Percentiles rank a stretch among this genome's conserved stretches.
Conservation (phyloP, 1,140 invertebrate genomes). For the Aphelinus certus region DNA sequence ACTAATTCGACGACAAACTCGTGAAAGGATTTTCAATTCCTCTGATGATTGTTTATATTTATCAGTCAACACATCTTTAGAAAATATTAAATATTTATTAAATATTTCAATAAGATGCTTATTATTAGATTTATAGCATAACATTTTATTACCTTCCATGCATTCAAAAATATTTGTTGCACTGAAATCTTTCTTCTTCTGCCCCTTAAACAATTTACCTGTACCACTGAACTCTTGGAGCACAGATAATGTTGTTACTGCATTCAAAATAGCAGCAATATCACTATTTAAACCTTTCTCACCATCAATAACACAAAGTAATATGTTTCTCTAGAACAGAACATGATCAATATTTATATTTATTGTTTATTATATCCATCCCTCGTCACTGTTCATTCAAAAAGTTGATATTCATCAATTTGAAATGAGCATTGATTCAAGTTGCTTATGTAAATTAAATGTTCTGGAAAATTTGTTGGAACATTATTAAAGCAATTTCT, state of each 20-base stretch:
- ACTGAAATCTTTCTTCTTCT: slow-evolving; percentile 34
- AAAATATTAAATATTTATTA: neutral
- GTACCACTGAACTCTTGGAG: slow-evolving; percentile 21
- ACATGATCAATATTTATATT: neutral
- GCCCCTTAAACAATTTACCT: slow-evolving; percentile 23
- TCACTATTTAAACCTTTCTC: slow-evolving; percentile 5
- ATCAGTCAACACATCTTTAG: slow-evolving; percentile 22
- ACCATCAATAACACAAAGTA: slow-evolving; percentile 8
- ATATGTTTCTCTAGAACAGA: slow-evolving; percentile 31
- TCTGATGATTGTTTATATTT: slow-evolving; percentile 10
- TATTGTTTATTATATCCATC: neutral
- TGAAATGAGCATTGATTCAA: too few species aligned
- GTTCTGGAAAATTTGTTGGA: too few species aligned
- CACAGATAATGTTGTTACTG: slow-evolving; percentile 18
- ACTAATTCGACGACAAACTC: slow-evolving; percentile 10
- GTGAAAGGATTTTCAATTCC: slow-evolving; percentile 1
- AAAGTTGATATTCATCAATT: too few species aligned
- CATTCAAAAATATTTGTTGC: slow-evolving; percentile 25
- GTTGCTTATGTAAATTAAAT: too few species aligned
- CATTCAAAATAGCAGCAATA: slow-evolving; percentile 20
- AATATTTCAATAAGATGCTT: slow-evolving; percentile 7
- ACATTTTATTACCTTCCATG: slow-evolving; percentile 22
- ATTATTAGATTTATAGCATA: too few species aligned
- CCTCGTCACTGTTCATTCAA: too few species aligned
- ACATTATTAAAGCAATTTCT: neutral